Conservation (phyloP, 2,797 vertebrate genomes). For the Tenualosa ilisha region DNA sequence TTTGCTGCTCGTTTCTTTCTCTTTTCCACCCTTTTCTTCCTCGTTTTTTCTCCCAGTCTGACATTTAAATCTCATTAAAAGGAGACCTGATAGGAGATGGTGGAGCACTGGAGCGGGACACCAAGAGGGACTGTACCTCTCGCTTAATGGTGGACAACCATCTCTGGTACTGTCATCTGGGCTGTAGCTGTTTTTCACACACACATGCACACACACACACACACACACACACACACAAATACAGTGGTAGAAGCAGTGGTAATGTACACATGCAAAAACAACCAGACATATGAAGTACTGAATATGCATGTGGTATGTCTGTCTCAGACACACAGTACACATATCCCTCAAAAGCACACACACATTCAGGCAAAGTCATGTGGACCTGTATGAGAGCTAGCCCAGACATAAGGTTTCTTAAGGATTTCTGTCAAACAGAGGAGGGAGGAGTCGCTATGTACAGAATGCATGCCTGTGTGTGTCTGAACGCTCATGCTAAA, state of each 20-base stretch:
- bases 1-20: not conserved
- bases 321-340: too few species aligned
- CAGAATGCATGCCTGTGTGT: not conserved
- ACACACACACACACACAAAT: not conserved
- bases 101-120: not conserved
- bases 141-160: not conserved
- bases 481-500: not conserved
- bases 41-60: not conserved
- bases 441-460: not conserved
- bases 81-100: not conserved
- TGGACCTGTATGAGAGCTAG: not conserved
- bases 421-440: not conserved
- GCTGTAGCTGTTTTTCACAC: not conserved
- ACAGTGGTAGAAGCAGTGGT: not conserved
- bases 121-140: not conserved
- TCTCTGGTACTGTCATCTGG: constrained; percentile 1
- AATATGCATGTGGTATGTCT: too few species aligned
- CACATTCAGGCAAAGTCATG: not conserved
- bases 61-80: constrained; percentile 14
- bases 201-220: constrained; percentile 1
- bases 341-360: not conserved
- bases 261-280: not conserved
- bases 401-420: not conserved
- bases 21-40: not conserved
- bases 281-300: not conserved